Base-by-base conservation (phyloP, 2,888 invertebrate genomes). In the Phymatocera aterrima region DNA sequence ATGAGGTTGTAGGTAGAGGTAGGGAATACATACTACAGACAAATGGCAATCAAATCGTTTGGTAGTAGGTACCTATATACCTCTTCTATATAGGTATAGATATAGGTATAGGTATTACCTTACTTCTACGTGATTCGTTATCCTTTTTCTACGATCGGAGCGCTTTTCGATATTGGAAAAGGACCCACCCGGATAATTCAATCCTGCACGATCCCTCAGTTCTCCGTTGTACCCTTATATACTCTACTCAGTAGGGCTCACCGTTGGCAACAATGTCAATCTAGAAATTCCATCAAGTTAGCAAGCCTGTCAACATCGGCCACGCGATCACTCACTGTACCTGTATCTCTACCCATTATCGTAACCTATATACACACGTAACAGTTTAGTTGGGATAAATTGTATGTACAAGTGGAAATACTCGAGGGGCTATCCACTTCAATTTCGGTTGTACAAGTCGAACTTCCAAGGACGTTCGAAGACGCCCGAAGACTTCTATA, bases 101-200 rank as follows among this genome's bases (percentile, higher is more conserved):
- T n/a, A n/a, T n/a, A n/a, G n/a, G n/a, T n/a, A n/a, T n/a, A n/a
- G n/a, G 37, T 24, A 37, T 65, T 28, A 21, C 72, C 51, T 68
- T 21, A 15, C 37, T 34, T 64, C 12, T 15, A 34, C 72, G 34
- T 51, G 51, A 18, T 51, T 72, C 72, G 72, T 48, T 72, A 72
- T 72, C 72, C 48, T 72, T 72, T 51, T 72, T 31, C 51, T 51
- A 12, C 28, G 72, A 51, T 48, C 72, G 21, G 51, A 72, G 28
- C 72, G 51, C 34, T 72, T 72, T 51, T 51, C 48, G 48, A 72
- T 72, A 72, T 48, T 21, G 72, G 72, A 72, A 72, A 72, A 4
- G 51, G n/a, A n/a, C n/a, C n/a, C n/a, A 72, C 51, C 21, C 61
- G 61, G 72, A 72, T 72, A 72, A 72, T 72, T 72, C 72, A 72